Evolutionary conservation across 1,140 invertebrate species (phyloP), one percentile per base, ranked within the genome.

Genomic region (Solenopsis invicta): DNA sequence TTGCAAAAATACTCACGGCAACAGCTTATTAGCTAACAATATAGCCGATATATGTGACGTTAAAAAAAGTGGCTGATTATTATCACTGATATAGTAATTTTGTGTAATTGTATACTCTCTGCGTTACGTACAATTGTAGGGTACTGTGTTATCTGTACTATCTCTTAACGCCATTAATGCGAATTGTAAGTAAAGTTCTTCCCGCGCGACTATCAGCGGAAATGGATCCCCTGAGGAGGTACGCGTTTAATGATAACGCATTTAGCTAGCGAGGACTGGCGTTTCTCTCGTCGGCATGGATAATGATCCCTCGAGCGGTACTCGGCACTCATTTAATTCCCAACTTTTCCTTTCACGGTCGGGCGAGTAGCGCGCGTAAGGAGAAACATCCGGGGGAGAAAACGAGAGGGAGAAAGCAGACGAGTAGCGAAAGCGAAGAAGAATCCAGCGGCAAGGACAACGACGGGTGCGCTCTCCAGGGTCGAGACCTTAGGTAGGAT

Each of bases 321-420:
- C 75, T 88, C 88, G 89, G 88, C 87, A 88, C 89, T 90, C 89
- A 90, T 90, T 90, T 86, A 87, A 90, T 88, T 88, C 80, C 64
- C 64, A 90, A 90, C 86, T 90, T 90, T 90, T 90, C 86, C 81
- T 90, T 90, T 90, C 89, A 90, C 89, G 89, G 86, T 88, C 80
- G 89, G 76, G 80, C 74, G 86, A 90, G 75, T 50, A 78, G 78
- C 71, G 85, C 88, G 85, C 88, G 89, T 54, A 87, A 87, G 88
- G 87, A 74, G 85, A 85, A 89, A 89, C 84, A 76, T 80, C 77
- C 77, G 71, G 56, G 56, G 50, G 62, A 64, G 80, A 82, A 72
- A 72, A 45, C 45, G n/a, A 64, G 59, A 61, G 85, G 72, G 72
- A 59, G 76, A 90, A 87, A 89, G 78, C 76, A 88, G 66, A 76